Base-by-base conservation (phyloP, 2,797 vertebrate genomes). In the Remorina albescens region DNA sequence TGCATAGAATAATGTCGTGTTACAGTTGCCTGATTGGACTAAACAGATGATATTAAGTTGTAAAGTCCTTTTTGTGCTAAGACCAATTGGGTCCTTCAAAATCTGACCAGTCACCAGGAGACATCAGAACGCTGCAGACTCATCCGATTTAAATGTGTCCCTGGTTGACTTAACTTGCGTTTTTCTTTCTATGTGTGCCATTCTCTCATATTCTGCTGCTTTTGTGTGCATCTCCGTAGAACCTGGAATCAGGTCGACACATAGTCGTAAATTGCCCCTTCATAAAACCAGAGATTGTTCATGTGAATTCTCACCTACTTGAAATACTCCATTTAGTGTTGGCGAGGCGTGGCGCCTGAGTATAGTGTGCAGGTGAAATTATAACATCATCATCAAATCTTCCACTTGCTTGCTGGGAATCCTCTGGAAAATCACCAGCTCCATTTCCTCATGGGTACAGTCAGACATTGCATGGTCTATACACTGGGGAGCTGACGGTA, bases 131-230 rank as follows among this genome's bases (percentile, higher is more conserved):
- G n/a, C n/a, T n/a, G n/a, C n/a, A n/a, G n/a, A n/a, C n/a, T 74
- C 71, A 81, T 72, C 72, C 34, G 68, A 58, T 80, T 76, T 49
- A 71, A 74, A 67, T 34, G 1, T 42, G 26, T 78, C n/a, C 13
- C 25, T 6, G 53, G 32, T 63, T 83, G 50, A 74, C 62, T 16
- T 59, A 66, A 66, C 66, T 76, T 36, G 16, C 54, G 42, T 71
- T 25, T 68, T 61, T 69, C 41, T 58, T 21, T 34, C 36, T 74
- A 0, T n/a, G 34, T 74, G 49, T 72, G 68, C 71, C 46, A 50
- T 23, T 72, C 49, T 78, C 8, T 60, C 60, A 62, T 68, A 71
- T 63, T 84, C 81, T 76, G 59, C 67, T 65, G 37, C 66, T 55
- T 13, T 57, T 49, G 67, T 79, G 50, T 72, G 32, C 47, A 47